These are phyloP conservation scores for Pseudomyrmex sp. DNA, from an alignment of 1,140 invertebrate genomes.

Conservation along the genomic window DNA sequence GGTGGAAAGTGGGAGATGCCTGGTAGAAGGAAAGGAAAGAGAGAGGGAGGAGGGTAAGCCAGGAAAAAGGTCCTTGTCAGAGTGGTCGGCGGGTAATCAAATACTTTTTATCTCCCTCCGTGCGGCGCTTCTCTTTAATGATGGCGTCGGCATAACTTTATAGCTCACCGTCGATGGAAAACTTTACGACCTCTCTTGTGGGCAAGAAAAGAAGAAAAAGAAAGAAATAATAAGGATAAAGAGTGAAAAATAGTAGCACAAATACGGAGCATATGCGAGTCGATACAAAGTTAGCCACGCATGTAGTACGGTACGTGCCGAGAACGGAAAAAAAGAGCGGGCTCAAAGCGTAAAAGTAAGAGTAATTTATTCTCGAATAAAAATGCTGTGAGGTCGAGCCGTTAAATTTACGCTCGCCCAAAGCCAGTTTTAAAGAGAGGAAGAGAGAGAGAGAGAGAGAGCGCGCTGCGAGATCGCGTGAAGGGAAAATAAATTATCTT, in stretches of 20 bases:
- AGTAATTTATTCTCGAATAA: conserved; percentile 56
- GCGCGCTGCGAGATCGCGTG: neutral
- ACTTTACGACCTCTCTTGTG: conserved; percentile 57
- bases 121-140: conserved; percentile 56
- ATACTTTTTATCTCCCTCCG: conserved; percentile 60
- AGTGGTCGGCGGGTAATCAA: conserved; percentile 61
- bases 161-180: conserved; percentile 60
- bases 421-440: conserved; percentile 24
- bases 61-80: conserved; percentile 58
- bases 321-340: neutral
- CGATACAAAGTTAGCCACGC: conserved; percentile 42
- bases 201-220: conserved; percentile 1
- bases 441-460: too few species aligned
- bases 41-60: conserved; percentile 15
- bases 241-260: conserved; percentile 19
- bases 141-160: conserved; percentile 61
- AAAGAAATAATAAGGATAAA: neutral
- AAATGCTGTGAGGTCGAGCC: conserved; percentile 48
- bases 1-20: neutral
- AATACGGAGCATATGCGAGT: conserved; percentile 9
- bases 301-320: conserved; percentile 20
- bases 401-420: conserved; percentile 58
- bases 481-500: conserved; percentile 53
- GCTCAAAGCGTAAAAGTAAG: conserved; percentile 46
- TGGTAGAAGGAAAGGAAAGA: too few species aligned